Evolutionary conservation across 1,140 invertebrate genomes (phyloP), one percentile per base, ranked within the genome.

Genomic region (Drosophila ficusphila): DNA sequence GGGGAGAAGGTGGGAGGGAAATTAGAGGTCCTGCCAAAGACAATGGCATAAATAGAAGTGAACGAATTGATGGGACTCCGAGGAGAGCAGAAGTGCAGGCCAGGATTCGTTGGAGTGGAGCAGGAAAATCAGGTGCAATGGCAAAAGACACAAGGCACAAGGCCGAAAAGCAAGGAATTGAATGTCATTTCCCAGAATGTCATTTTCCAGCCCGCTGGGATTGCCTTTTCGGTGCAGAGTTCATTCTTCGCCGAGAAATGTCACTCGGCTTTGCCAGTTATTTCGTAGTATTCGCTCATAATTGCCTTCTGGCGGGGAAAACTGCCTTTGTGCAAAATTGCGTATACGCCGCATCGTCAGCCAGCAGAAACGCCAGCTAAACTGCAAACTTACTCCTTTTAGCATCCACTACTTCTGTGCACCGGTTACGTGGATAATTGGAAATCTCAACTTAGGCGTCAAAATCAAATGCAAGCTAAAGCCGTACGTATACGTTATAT

Each of bases 401-500:
- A n/a, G n/a, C n/a, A n/a, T 27, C 2, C 42, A 1, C n/a, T 2
- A 11, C 21, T 18, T 0, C 19, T 18, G 11, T 51, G 27, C 14
- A 34, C n/a, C n/a, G n/a, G n/a, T n/a, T 53, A 51, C 23, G 41
- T 19, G 3, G 6, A n/a, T 7, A 23, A 27, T 9, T 1, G 21
- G 18, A 27, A 16, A 16, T 4, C 23, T 0, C 1, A 25, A 27
- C 12, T 16, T 2, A 9, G 21, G n/a, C 21, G 9, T 14, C 2
- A 14, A 9, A 0, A 14, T 16, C n/a, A 27, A 16, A 16, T 5
- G 4, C 42, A 46, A 9, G 21, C 5, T 9, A 16, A 27, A 5
- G 47, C 18, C 7, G 21, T 25, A n/a, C 64, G 72, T 54, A 62
- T 62, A 23, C 9, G 46, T 6, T 42, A 65, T 71, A 57, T 77